A percentile compares a stretch with the other conserved stretches of the same genome.
These are phyloP conservation scores for Casuarius casuarius DNA, from an alignment of 2,113 vertebrate genomes.

Conservation along the genomic window DNA sequence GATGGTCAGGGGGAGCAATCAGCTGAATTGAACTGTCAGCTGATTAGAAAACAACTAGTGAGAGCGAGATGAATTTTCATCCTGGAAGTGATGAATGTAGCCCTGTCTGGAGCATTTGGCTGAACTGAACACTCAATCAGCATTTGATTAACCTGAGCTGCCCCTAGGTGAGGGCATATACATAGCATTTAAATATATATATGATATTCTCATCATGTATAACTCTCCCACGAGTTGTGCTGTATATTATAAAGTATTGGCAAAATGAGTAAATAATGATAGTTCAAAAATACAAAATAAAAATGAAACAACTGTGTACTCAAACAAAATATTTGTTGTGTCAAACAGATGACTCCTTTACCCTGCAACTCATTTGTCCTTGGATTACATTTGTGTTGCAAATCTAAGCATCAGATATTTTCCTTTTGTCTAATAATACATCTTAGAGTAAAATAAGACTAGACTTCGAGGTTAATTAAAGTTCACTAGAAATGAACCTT, in stretches of 20 bases:
- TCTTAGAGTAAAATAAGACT: neutral
- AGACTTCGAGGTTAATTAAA: slow-evolving; percentile 47
- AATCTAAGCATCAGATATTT: neutral
- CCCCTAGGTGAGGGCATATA: neutral
- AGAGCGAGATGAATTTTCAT: slow-evolving; percentile 29
- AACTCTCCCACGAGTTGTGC: neutral
- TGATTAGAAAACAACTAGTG: slow-evolving; percentile 8
- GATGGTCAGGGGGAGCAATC: slow-evolving; percentile 22
- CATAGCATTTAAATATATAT: neutral
- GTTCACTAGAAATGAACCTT: slow-evolving; percentile 1
- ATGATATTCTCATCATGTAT: neutral
- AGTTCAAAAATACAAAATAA: neutral
- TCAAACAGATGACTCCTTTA: neutral
- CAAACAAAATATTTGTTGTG: neutral
- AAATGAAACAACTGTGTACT: neutral
- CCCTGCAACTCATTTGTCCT: neutral
- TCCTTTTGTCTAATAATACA: neutral
- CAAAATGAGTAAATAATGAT: neutral
- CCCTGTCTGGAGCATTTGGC: neutral
- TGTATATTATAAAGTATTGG: neutral
- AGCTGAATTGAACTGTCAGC: slow-evolving; percentile 26
- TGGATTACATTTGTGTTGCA: neutral
- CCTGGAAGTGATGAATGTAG: slow-evolving; percentile 17
- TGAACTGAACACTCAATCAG: neutral
- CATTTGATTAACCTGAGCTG: neutral